Base-by-base conservation (phyloP, 2,113 vertebrate genomes). In the Rallus limicola region DNA sequence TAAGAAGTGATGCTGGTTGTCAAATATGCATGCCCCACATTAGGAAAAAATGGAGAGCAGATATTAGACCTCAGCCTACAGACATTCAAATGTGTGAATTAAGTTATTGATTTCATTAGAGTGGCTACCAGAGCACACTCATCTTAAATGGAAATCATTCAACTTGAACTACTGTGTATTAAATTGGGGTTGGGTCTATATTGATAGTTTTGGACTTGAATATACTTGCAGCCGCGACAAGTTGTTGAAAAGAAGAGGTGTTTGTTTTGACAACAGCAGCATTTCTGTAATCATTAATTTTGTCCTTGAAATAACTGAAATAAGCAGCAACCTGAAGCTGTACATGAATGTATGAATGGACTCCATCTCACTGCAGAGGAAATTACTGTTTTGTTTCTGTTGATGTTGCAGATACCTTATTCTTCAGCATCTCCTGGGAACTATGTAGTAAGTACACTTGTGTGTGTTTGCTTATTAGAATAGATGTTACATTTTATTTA, bases 381-480 rank as follows among this genome's bases (percentile, higher is more conserved):
- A 92, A 24, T 92, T 58, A 86, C 38, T 86, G 33, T 56, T 91
- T 88, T 96, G 65, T 95, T 97, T 96, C 90, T 95, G 36, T 98
- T 97, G 93, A 4, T 93, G 40, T 98, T 98, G 17, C 87, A 99
- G 99, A 99, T 99, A 97, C 98, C 99, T 34, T 99, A 99, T 90
- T 99, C 99, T 42, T 99, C 99, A 86, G 99, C 99, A 6, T 99
- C 99, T 96, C 99, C 99, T 92, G 99, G 99, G 96, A 99, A 99
- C 98, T 99, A 99, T 67, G 99, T 99, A 98, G 99, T 99, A 98
- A 97, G 99, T 98, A 96, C 83, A 95, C 89, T 76, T 93, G 72
- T 80, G 34, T 94, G 92, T 97, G 88, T 96, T 95, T 96, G 83
- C 91, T 93, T 89, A 52, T 97, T 97, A 96, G 86, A 91, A 84